Evolutionary conservation across 2,113 vertebrate species (phyloP).

Genomic region (Sciurus niger): DNA sequence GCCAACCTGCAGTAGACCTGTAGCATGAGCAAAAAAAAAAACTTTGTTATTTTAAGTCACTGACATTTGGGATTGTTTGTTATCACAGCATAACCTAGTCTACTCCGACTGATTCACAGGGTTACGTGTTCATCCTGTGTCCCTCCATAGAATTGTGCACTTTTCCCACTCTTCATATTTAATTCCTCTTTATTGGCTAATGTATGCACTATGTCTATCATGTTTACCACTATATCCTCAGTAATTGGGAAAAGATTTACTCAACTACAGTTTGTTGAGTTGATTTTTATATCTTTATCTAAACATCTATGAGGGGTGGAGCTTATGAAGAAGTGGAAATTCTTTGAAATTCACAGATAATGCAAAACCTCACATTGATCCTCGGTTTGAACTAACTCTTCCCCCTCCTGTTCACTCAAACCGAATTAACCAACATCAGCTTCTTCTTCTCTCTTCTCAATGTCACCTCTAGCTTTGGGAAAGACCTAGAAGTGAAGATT

Average conservation of each 20-base stretch:
- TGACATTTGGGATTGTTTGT: not conserved
- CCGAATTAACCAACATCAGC: not conserved
- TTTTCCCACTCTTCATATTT: not conserved
- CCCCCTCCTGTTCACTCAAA: not conserved
- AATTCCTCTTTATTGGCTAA: not conserved
- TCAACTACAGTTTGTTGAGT: not conserved
- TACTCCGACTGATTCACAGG: not conserved
- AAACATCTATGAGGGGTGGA: not conserved
- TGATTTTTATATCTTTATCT: not conserved
- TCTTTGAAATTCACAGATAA: conserved; percentile 7
- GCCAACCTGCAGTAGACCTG: not conserved
- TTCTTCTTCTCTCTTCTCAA: not conserved
- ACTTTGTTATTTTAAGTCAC: not conserved
- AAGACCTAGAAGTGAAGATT: not conserved
- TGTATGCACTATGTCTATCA: not conserved
- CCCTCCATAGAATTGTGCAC: not conserved
- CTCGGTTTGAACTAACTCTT: not conserved
- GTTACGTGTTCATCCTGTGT: not conserved
- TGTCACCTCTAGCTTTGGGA: not conserved
- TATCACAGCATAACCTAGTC: not conserved
- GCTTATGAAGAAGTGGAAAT: not conserved
- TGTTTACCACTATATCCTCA: not conserved
- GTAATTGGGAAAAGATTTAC: not conserved
- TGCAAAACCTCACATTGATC: not conserved
- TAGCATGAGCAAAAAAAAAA: not conserved